Evolutionary conservation across 2,113 vertebrate species (phyloP), one percentile per base, ranked within the genome.

Genomic region (Notarius lentiginosus): DNA sequence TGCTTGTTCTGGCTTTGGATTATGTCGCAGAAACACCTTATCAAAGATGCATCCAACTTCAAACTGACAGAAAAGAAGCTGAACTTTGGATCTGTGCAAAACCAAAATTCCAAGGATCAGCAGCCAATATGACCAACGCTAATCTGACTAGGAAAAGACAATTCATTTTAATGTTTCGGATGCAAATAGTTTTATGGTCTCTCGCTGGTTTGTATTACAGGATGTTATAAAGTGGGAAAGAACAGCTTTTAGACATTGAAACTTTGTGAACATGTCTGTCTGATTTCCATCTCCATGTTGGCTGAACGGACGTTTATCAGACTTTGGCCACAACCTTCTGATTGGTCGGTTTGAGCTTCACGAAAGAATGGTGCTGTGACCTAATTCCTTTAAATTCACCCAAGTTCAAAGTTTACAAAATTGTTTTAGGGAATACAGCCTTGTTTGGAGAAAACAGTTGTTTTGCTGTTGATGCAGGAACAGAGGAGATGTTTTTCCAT

Each of bases 101-200:
- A 82, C 91, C 85, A 94, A 87, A 89, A 91, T 49, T 90, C 73
- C 91, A 87, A 93, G 88, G 91, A 90, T 91, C 82, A 41, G 53
- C 58, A 84, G 70, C 63, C 82, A 89, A 94, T 92, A 93, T 87
- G 0, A 58, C 93, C 41, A 41, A 58, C 88, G 60, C 73, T 92
- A 94, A 92, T 92, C 90, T 89, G 92, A 93, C 88, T 88, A 93
- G 83, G 83, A 95, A 93, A 92, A 87, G 66, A 86, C 90, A 92
- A 91, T 94, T 93, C 86, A 92, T 94, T 93, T 94, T 91, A 92
- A 93, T 90, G 91, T 91, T 93, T 94, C 89, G 88, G 92, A 93
- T 92, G 87, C 92, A 94, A 93, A 94, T 93, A 90, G 88, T 93
- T 93, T 88, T 89, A 91, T 91, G 53, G 82, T 91, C 89, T 94